Evolutionary conservation across 1,140 invertebrate genomes (phyloP).

Genomic region (Eurosta solidaginis): DNA sequence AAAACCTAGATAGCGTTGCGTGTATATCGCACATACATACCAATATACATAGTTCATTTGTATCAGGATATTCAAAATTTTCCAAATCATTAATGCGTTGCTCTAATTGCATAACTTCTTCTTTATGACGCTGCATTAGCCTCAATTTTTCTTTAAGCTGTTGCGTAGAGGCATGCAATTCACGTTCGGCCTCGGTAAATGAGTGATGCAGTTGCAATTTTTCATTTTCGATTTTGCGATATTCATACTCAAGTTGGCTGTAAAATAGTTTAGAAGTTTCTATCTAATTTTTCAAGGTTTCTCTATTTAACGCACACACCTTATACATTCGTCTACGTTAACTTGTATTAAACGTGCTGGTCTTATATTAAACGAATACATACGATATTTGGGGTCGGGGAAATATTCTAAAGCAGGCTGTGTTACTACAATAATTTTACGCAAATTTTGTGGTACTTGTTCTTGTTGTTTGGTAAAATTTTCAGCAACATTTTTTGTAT

Average conservation of each 20-base stretch:
- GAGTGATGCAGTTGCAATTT: constrained; percentile 30
- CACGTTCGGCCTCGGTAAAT: neutral
- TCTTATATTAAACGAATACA: constrained; percentile 64
- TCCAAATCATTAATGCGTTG: constrained; percentile 35
- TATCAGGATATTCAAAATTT: constrained; percentile 56
- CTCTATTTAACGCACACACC: too few relatives aligned
- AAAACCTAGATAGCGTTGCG: neutral
- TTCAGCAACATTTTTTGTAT: constrained; percentile 65
- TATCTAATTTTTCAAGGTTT: too few relatives aligned
- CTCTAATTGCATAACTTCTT: neutral
- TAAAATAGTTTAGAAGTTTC: too few relatives aligned
- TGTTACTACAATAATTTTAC: constrained; percentile 67
- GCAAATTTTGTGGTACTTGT: constrained; percentile 71
- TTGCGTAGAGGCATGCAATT: constrained; percentile 7
- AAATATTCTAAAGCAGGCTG: constrained; percentile 65
- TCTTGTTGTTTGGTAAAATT: constrained; percentile 65
- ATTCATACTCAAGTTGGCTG: neutral
- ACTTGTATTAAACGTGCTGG: constrained; percentile 66
- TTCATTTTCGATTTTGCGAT: constrained; percentile 32
- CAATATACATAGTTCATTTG: constrained; percentile 58
- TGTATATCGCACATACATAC: constrained; percentile 47
- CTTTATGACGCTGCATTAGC: constrained; percentile 37
- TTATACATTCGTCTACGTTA: constrained; percentile 66
- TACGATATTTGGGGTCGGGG: constrained; percentile 68
- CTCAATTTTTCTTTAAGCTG: constrained; percentile 36